These are phyloP conservation scores for Apis cerana DNA, from an alignment of 1,140 invertebrate species.

Conservation along the genomic window DNA sequence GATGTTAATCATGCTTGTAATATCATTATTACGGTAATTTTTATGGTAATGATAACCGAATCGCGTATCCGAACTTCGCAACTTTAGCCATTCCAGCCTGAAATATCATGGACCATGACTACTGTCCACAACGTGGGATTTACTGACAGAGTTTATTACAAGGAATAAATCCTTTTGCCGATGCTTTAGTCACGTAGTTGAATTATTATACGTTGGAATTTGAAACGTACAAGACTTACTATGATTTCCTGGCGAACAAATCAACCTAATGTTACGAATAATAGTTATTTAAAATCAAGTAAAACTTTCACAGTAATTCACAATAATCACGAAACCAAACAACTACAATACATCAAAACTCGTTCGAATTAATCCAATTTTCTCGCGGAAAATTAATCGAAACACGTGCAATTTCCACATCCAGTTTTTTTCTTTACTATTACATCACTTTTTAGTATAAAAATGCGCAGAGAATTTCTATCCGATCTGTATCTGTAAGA, in stretches of 20 bases:
- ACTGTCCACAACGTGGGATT: slow-evolving; percentile 11
- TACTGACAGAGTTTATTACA: slow-evolving; percentile 5
- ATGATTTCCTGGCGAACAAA: background rate
- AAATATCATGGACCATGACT: slow-evolving; percentile 16
- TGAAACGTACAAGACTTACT: background rate
- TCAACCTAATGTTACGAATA: background rate
- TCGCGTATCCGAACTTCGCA: background rate
- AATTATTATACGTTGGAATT: slow-evolving; percentile 8
- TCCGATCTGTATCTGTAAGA: background rate
- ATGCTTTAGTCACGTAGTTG: background rate
- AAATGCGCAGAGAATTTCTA: background rate
- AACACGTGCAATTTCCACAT: no score
- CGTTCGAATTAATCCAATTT: no score
- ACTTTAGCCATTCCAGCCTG: background rate
- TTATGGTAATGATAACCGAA: slow-evolving; percentile 9
- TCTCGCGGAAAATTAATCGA: no score
- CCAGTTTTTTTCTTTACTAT: no score
- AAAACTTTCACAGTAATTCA: no score
- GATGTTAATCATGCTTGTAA: background rate
- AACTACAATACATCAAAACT: no score
- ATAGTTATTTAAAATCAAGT: no score
- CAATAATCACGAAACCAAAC: no score
- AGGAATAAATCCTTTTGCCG: slow-evolving; percentile 7
- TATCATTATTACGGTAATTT: background rate
- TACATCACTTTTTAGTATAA: no score